phyloP scores from a whole-genome alignment of 1,140 invertebrate genomes.

The Popillia japonica region DNA sequence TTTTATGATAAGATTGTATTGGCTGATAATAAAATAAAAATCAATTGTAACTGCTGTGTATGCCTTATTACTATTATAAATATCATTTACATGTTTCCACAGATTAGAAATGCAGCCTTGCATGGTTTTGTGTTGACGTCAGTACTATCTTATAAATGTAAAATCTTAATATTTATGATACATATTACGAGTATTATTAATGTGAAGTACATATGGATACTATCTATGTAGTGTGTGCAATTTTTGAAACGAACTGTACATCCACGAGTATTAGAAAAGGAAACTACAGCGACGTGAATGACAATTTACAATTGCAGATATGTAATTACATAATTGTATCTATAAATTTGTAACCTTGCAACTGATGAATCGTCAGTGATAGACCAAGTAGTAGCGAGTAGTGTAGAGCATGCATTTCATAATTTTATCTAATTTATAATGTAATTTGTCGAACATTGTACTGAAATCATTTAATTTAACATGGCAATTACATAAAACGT shows the following conservation, averaged over 20 bases:
- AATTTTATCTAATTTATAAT: background rate
- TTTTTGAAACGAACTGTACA: background rate
- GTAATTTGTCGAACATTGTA: conserved; percentile 7
- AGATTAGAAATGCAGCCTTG: too few species aligned
- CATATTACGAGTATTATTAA: background rate
- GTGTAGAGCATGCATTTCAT: background rate
- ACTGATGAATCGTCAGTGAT: background rate
- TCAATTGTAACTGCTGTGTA: too few species aligned
- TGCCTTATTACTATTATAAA: too few species aligned
- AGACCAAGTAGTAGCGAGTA: background rate
- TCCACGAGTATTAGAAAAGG: background rate
- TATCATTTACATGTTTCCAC: too few species aligned
- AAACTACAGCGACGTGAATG: background rate
- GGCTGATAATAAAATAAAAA: too few species aligned
- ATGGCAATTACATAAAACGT: background rate
- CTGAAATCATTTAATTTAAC: background rate
- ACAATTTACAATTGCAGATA: background rate
- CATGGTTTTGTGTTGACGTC: background rate
- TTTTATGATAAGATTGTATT: too few species aligned
- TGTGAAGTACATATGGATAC: background rate
- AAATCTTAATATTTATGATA: too few species aligned
- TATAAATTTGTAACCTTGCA: conserved; percentile 11
- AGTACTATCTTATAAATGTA: background rate
- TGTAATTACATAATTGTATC: conserved; percentile 15
- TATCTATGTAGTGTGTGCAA: background rate